Evolutionary conservation across 2,797 vertebrate genomes (phyloP).

Genomic region (Chrysolophus pictus): DNA sequence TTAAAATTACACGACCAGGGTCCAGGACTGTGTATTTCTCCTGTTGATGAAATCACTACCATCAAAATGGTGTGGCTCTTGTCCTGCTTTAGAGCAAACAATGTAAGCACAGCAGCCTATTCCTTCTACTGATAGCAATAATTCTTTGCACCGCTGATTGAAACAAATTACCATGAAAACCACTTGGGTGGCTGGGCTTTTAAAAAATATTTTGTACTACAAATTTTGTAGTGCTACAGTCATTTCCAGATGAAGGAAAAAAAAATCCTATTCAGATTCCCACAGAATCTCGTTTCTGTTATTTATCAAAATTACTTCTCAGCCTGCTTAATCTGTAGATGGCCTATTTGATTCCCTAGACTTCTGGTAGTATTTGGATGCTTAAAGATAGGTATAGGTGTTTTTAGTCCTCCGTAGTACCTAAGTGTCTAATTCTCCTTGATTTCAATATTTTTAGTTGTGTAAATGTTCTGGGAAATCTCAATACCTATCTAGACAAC

Average conservation of each 20-base stretch:
- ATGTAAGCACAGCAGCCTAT: constrained; percentile 10
- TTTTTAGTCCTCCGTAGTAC: not conserved
- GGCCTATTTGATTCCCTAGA: not conserved
- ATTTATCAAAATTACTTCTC: constrained; percentile 9
- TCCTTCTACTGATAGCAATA: constrained; percentile 35
- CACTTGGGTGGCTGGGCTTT: not conserved
- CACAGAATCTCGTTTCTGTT: not conserved
- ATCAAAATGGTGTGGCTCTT: constrained; percentile 20
- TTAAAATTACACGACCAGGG: not conserved
- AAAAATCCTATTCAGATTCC: not conserved
- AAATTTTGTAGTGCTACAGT: not conserved
- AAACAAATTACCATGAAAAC: constrained; percentile 12
- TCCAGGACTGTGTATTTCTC: constrained; percentile 24
- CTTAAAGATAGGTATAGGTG: not conserved
- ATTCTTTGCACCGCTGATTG: constrained; percentile 31
- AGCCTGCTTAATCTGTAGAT: not conserved
- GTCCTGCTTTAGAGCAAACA: constrained; percentile 41
- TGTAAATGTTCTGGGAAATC: not conserved
- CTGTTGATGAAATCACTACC: constrained; percentile 44
- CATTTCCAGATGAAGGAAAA: not conserved
- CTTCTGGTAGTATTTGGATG: not conserved
- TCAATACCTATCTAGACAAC: not conserved
- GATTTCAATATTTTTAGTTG: not conserved
- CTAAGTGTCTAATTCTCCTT: not conserved
- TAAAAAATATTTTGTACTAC: constrained; percentile 21